A percentile compares a stretch with the other conserved stretches of the same genome.
These are phyloP conservation scores for Hydrozoanthus tunicans DNA, from an alignment of 64 coral and sea anemone genomes.

Conservation along the genomic window DNA sequence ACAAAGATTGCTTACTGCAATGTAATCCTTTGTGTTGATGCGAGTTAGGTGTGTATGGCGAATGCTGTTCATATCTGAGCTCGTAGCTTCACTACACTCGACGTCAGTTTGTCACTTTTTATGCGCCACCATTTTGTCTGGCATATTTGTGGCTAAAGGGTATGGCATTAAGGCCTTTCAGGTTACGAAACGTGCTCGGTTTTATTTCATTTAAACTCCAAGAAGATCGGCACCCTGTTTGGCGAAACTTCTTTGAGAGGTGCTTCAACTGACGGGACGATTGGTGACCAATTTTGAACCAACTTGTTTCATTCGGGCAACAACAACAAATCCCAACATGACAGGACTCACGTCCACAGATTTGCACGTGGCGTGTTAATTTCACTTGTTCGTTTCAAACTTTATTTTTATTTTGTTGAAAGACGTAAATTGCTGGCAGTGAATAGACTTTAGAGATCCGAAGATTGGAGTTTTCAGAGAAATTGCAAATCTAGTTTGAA, in stretches of 20 bases:
- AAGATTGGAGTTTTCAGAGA: not conserved
- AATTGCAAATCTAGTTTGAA: not conserved
- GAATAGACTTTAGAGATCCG: not conserved
- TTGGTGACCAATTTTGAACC: not conserved
- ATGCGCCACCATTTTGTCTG: conserved; percentile 46
- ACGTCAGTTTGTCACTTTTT: not conserved
- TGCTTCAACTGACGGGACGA: not conserved
- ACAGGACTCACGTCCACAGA: not conserved
- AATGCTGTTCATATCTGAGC: not conserved
- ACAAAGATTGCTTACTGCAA: not conserved
- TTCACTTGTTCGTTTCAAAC: conserved; percentile 20
- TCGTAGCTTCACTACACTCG: not conserved
- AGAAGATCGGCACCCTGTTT: not conserved
- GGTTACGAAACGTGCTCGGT: not conserved
- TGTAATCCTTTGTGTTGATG: not conserved
- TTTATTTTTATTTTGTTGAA: not conserved
- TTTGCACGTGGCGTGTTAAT: conserved; percentile 44
- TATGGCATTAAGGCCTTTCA: not conserved
- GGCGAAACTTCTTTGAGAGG: not conserved
- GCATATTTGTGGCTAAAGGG: not conserved
- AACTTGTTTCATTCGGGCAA: not conserved
- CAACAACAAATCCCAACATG: conserved; percentile 17
- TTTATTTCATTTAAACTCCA: not conserved
- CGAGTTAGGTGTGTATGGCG: not conserved
- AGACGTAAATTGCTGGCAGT: not conserved